These are phyloP conservation scores for Ryuthela nishihirai DNA, from an alignment of 2,888 invertebrate species.

Conservation along the genomic window DNA sequence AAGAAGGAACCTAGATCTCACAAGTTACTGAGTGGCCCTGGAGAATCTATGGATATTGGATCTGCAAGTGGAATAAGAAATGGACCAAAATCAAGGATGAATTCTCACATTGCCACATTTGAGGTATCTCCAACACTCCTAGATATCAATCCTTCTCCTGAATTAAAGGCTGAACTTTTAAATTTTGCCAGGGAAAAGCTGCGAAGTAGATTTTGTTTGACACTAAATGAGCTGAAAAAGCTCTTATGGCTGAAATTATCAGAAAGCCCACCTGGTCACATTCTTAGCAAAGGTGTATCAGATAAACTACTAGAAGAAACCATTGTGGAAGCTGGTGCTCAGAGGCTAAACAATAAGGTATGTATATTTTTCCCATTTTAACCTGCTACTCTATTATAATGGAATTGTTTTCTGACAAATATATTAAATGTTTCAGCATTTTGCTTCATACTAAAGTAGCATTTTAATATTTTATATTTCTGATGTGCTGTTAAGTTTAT, in stretches of 20 bases:
- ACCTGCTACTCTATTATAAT: too few species aligned
- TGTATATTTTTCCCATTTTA: neutral
- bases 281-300: slow-evolving; percentile 10
- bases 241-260: too few species aligned
- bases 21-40: too few species aligned
- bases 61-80: too few species aligned
- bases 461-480: neutral
- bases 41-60: too few species aligned
- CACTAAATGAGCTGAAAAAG: slow-evolving; percentile 14
- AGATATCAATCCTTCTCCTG: slow-evolving; percentile 8
- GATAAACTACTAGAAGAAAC: slow-evolving; percentile 26
- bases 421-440: too few species aligned
- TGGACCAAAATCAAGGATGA: neutral
- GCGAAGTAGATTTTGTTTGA: slow-evolving; percentile 11
- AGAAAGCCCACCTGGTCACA: slow-evolving; percentile 11
- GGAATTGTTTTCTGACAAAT: too few species aligned
- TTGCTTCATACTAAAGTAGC: too few species aligned
- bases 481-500: neutral
- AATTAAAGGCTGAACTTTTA: slow-evolving; percentile 12
- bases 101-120: slow-evolving; percentile 18
- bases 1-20: neutral
- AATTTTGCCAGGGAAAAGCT: slow-evolving; percentile 13
- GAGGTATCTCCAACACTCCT: slow-evolving; percentile 23
- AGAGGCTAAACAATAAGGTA: slow-evolving; percentile 36
- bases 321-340: slow-evolving; percentile 15